Base-by-base conservation (phyloP, 2,888 invertebrate genomes). In the Dioctria rufipes region DNA sequence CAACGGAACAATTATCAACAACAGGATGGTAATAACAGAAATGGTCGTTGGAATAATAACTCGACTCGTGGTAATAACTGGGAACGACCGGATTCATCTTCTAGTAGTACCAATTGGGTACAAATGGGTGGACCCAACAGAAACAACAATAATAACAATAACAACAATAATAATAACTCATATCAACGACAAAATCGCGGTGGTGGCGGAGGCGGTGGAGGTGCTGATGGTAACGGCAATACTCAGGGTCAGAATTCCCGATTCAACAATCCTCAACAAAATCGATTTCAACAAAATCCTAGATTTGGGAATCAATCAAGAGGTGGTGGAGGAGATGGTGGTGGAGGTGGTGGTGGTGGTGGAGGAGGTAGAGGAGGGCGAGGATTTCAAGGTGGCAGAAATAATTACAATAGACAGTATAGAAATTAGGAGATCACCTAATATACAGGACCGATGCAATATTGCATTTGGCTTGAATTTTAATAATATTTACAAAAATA, bases 331-430 rank as follows among this genome's bases (percentile, higher is more conserved):
- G 43, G 60, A 69, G 58, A 40, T 54, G 49, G 13, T 42, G 42
- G 67, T n/a, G 43, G 60, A 69, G 49, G 5, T 63, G 61, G 75
- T 43, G 60, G 69, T 6, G 43, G 79, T 46, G 60, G 46, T 8
- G 58, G 73, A 58, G 58, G 58, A 2, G 42, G 42, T 1, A 9
- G 42, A 25, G 37, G 25, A 9, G 42, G 73, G 51, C 25, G 25
- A 25, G 25, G 25, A 13, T 40, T 6, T 42, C 40, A 13, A 5
- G 13, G 43, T 4, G 46, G 66, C 77, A 43, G 46, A 11, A 42
- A 37, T 49, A 51, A 49, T 61, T 61, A 61, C n/a, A 77, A 63
- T 13, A 63, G 61, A 39, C 54, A 67, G 25, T 67, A 67, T 67
- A 67, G 67, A 13, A 67, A 67, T 3, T 67, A 67, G 46, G 25